phyloP scores from a whole-genome alignment of 2,113 vertebrate genomes.

The Megaceryle torquata region DNA sequence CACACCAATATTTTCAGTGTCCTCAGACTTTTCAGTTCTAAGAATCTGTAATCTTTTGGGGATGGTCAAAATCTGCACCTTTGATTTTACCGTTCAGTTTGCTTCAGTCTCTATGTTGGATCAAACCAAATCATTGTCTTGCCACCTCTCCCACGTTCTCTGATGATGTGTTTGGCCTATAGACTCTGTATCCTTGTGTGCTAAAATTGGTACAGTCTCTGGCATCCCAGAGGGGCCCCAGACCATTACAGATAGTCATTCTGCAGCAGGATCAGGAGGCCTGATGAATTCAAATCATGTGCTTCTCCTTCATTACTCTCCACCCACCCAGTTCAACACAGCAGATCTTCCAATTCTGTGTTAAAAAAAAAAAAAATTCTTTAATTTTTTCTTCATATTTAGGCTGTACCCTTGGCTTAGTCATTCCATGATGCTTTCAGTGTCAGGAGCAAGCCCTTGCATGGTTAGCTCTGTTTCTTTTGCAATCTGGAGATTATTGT shows the following conservation, averaged over 20 bases:
- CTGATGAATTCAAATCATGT: background rate
- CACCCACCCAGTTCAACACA: background rate
- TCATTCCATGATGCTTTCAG: background rate
- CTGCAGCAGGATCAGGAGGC: background rate
- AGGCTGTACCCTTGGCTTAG: background rate
- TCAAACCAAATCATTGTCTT: background rate
- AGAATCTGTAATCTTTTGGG: background rate
- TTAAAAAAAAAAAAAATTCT: background rate
- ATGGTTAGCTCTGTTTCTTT: background rate
- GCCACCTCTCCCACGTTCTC: background rate
- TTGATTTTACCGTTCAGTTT: background rate
- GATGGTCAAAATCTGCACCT: background rate
- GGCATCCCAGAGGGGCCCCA: background rate
- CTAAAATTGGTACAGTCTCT: background rate
- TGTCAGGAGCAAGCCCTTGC: background rate
- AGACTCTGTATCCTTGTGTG: background rate
- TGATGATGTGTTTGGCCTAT: background rate
- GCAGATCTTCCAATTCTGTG: background rate
- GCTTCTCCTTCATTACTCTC: background rate
- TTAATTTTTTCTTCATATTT: background rate
- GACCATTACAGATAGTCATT: background rate
- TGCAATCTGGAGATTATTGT: background rate
- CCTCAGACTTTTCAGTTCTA: background rate
- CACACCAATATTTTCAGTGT: background rate
- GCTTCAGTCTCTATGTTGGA: background rate